Conservation (phyloP, 2,797 vertebrate species). For the Cottoperca gobio region DNA sequence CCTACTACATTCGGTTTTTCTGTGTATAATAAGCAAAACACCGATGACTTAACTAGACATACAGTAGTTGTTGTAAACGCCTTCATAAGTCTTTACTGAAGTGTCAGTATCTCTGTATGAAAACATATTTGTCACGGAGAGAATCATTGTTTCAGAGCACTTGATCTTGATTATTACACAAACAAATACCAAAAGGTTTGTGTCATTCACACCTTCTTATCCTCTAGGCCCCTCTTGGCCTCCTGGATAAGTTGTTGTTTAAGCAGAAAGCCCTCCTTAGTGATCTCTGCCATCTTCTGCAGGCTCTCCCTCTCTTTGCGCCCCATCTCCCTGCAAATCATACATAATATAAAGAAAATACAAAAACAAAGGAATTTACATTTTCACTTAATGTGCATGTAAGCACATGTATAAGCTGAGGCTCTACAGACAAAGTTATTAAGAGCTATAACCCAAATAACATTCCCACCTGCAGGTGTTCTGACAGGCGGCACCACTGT, state of each 20-base stretch:
- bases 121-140: not conserved
- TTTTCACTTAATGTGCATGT: not conserved
- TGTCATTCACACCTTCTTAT: conserved; percentile 86
- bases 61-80: not conserved
- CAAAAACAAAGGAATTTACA: not conserved
- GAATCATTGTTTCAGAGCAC: not conserved
- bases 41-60: not conserved
- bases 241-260: conserved; percentile 92
- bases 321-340: conserved; percentile 88
- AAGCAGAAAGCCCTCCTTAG: conserved; percentile 90
- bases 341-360: not conserved
- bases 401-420: not conserved
- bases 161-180: not conserved
- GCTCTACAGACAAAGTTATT: no score
- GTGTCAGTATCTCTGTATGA: not conserved
- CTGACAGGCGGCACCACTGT: conserved; percentile 90
- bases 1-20: not conserved
- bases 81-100: not conserved
- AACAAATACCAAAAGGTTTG: not conserved
- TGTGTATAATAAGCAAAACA: not conserved
- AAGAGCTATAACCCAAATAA: not conserved
- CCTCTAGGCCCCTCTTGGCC: conserved; percentile 87
- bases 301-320: conserved; percentile 88
- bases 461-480: conserved; percentile 91
- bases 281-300: conserved; percentile 89